Evolutionary conservation across 2,888 invertebrate species (phyloP), one percentile per base, ranked within the genome.

Genomic region (Andrena bicolor): DNA sequence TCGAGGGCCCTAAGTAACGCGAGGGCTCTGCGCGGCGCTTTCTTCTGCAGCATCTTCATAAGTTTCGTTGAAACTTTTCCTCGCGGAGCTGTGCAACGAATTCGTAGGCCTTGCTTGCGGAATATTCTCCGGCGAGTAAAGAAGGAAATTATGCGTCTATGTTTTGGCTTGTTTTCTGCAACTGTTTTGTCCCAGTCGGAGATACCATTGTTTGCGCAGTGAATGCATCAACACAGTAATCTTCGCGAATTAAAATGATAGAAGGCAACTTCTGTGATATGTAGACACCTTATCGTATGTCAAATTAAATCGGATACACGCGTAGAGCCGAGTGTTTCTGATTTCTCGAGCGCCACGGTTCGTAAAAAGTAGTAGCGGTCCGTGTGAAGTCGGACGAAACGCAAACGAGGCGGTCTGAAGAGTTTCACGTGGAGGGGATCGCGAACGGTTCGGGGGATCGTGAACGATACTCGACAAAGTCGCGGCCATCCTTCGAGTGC

Each of bases 381-480:
- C 41, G 49, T 20, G 66, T 56, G 28, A 66, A 63, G 32, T 48
- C 71, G 58, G 66, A 20, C 61, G 41, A 66, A 65, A 60, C 61
- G 64, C 66, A 71, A 80, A 71, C 71, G 79, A 71, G 32, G 51
- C 58, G 30, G 8, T 13, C 8, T 53, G 28, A 53, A 70, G 79
- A 6, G 51, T 51, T 35, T 60, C 41, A n/a, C 61, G 51, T 48
- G 66, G 20, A 32, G 60, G 30, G 41, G 41, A 41, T 41, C 13
- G 41, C 53, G 70, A 51, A 61, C 79, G 71, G 71, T 51, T n/a
- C n/a, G n/a, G n/a, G 10, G n/a, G 58, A 35, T 65, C 71, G 49
- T 72, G 26, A 48, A 76, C 71, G 72, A 79, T 61, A 13, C 80
- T 80, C 32, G 80, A 71, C 80, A 60, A 80, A 71, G 60, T 71